These are phyloP conservation scores for Lasioglossum calceatum DNA, from an alignment of 2,888 invertebrate species.

Conservation along the genomic window DNA sequence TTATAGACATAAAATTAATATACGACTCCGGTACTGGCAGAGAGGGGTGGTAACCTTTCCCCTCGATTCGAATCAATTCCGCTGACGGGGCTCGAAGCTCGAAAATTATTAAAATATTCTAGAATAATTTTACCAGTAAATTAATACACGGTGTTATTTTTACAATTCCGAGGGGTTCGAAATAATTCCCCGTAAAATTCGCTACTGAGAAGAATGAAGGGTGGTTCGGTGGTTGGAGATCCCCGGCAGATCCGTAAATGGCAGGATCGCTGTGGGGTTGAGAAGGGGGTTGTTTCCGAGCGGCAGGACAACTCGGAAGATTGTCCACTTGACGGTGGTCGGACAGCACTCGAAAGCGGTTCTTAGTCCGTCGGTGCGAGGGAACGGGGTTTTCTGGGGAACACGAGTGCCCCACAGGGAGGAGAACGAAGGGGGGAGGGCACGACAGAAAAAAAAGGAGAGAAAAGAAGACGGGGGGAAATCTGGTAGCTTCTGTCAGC, in stretches of 20 bases:
- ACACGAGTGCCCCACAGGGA: background rate
- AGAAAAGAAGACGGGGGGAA: slow-evolving; percentile 10
- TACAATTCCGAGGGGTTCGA: too few species aligned
- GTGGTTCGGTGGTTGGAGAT: background rate
- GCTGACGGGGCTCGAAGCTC: too few species aligned
- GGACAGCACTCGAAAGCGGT: slow-evolving; percentile 67
- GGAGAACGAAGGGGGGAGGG: background rate
- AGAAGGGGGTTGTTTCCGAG: slow-evolving; percentile 4
- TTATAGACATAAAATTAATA: too few species aligned
- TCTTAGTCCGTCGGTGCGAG: slow-evolving; percentile 29
- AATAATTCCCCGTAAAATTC: background rate
- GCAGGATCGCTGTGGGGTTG: background rate
- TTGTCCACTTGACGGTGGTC: slow-evolving; percentile 73
- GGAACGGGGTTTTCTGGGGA: background rate
- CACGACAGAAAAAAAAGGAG: background rate
- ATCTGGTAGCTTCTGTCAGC: slow-evolving; percentile 55
- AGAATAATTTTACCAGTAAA: too few species aligned
- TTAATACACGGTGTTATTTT: too few species aligned
- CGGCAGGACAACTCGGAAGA: slow-evolving; percentile 51
- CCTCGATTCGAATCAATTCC: too few species aligned
- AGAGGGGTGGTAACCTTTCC: too few species aligned
- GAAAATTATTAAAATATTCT: too few species aligned
- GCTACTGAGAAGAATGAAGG: background rate
- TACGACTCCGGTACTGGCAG: too few species aligned
- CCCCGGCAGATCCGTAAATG: background rate